Base-by-base conservation (phyloP, 1,140 invertebrate species). In the Drosophila nannoptera region DNA sequence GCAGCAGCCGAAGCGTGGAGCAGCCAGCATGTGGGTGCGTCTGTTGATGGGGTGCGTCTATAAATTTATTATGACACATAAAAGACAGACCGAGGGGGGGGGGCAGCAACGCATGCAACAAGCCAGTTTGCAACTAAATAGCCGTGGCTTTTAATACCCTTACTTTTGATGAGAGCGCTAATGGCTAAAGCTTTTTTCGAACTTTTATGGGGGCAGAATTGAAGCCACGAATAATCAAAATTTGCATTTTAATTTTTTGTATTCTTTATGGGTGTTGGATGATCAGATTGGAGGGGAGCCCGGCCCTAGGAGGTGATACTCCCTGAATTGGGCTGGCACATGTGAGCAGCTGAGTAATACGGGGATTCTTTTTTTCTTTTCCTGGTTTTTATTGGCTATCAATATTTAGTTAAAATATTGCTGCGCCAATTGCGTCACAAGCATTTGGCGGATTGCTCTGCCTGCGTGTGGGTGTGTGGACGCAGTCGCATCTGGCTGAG, bases 381-480 rank as follows among this genome's bases (percentile, higher is more conserved):
- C 62, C 12, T 35, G 35, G 3, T 50, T 42, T 54, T 59, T 59
- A 70, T 60, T 65, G 68, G 62, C 59, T 65, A 80, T 76, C 77
- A 80, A 80, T 80, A 80, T 76, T 53, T 56, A 71, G 73, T 73
- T 76, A 65, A 84, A 84, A 80, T 73, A 86, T 80, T 83, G 69
- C 77, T 64, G 72, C 69, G 68, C 54, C 66, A 78, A 75, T 72
- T 66, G 68, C 61, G 72, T 67, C 63, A 73, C 70, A 66, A 69
- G 62, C 53, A 54, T 46, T 42, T 67, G 59, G 48, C 11, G 29
- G 38, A 36, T 14, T 32, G 35, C 46, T 42, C 2, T 7, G 35
- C 56, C 12, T 42, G 32, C 12, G 12, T 45, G 6, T 31, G 12
- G 5, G 29, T 52, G 55, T 46, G 36, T 29, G 43, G 29, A 31